phyloP scores from a whole-genome alignment of 1,140 invertebrate genomes.

The Stegodyphus mimosarum region DNA sequence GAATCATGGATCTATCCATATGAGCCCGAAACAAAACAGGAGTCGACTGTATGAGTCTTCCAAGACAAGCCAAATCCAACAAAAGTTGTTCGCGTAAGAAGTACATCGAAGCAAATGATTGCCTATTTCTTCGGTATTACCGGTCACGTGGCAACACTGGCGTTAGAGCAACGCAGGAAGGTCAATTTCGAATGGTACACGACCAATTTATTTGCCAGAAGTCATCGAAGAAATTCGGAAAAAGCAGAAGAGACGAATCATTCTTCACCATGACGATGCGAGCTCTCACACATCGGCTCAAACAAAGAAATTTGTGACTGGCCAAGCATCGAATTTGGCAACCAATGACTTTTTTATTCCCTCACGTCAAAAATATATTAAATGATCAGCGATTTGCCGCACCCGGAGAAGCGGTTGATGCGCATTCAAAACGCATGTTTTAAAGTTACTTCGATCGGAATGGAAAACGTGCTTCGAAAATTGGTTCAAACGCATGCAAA shows the following conservation, averaged over 20 bases:
- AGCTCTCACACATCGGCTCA: too few species aligned
- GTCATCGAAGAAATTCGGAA: conserved; percentile 12
- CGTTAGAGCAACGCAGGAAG: conserved; percentile 63
- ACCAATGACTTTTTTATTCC: too few species aligned
- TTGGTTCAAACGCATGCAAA: too few species aligned
- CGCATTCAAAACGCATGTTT: too few species aligned
- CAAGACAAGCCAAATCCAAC: conserved; percentile 66
- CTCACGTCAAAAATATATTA: too few species aligned
- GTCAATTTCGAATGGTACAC: conserved; percentile 64
- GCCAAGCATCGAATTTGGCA: too few species aligned
- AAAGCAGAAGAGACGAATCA: conserved; percentile 2
- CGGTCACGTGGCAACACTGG: conserved; percentile 59
- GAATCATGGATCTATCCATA: conserved; percentile 56
- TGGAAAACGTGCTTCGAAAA: too few species aligned
- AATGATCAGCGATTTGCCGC: too few species aligned
- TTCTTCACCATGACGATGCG: too few species aligned
- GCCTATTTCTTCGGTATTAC: conserved; percentile 23
- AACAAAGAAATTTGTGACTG: too few species aligned
- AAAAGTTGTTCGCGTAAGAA: conserved; percentile 65
- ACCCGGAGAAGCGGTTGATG: too few species aligned
- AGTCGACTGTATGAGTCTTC: conserved; percentile 64
- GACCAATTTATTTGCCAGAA: conserved; percentile 44
- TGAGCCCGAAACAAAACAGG: conserved; percentile 58
- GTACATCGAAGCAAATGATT: conserved; percentile 65
- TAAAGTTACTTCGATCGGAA: too few species aligned